Base-by-base conservation (phyloP, 2,113 vertebrate species). In the Chinchilla lanigera region DNA sequence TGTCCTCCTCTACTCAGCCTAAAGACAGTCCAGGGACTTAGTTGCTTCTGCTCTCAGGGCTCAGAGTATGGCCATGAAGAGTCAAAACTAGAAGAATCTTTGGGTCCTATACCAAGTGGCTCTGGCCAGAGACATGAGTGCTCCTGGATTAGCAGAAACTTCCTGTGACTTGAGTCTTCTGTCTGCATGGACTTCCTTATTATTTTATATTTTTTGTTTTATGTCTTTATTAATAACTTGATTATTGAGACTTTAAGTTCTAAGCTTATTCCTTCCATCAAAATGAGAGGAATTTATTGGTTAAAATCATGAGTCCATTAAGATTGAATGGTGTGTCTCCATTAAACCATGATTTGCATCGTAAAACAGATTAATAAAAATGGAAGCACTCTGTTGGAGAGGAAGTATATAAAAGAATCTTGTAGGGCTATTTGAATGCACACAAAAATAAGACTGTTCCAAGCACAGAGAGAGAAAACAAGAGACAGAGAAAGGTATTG, bases 181-280 rank as follows among this genome's bases (percentile, higher is more conserved):
- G 19, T 94, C 58, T 96, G 86, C 50, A 52, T 0, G 52, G 65
- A 19, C 19, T 71, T 8, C 16, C 35, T 77, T 94, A 33, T 20
- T 63, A 35, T 56, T 67, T 89, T 75, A 52, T 30, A 92, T 30
- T 84, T 89, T 86, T 47, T 78, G 41, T 56, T 90, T 93, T 94
- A 71, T 90, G 89, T 92, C 56, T 71, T 89, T 85, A 89, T 97
- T 91, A 94, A 94, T 83, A 93, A 93, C 50, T 96, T 60, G 35
- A 81, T n/a, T 77, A 69, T 47, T 89, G 78, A 91, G 86, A 93
- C 80, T 65, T 83, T 52, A 87, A 90, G 93, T 78, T 87, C 75
- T 83, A 85, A 93, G 63, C 52, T 38, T 54, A 16, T 89, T 91
- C 92, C 60, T 92, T 75, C 52, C 63, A 92, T 82, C 92, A 77